These are phyloP conservation scores for Rhodeus uyekii DNA, from an alignment of 2,797 vertebrate species.

Conservation along the genomic window DNA sequence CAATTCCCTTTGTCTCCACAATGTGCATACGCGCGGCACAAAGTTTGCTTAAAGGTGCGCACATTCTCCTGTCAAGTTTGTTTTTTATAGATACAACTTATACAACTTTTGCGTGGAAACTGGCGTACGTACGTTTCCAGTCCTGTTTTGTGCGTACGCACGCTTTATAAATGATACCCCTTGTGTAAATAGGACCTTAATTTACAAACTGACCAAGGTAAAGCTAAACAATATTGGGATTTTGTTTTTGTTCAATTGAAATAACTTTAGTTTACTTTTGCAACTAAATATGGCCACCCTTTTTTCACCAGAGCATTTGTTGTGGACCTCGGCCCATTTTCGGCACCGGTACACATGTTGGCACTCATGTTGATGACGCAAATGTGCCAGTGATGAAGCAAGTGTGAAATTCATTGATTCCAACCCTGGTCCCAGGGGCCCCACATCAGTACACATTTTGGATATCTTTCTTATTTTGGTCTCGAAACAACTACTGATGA, in stretches of 20 bases:
- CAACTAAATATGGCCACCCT: neutral
- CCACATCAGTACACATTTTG: neutral
- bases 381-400: neutral
- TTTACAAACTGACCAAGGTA: neutral
- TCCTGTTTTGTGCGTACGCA: too few relatives aligned
- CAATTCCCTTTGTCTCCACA: too few relatives aligned
- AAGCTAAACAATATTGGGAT: neutral
- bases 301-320: neutral
- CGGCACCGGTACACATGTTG: neutral
- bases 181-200: too few relatives aligned
- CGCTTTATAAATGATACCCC: too few relatives aligned
- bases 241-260: neutral
- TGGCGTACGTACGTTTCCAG: too few relatives aligned
- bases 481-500: neutral
- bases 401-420: neutral
- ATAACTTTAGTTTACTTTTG: neutral
- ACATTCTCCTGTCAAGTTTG: too few relatives aligned
- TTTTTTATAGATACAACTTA: too few relatives aligned
- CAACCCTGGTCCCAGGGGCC: neutral
- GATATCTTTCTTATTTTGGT: neutral
- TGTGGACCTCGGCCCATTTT: neutral
- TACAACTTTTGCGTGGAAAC: too few relatives aligned
- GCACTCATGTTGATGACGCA: neutral
- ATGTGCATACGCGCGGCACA: too few relatives aligned
- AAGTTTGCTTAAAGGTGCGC: too few relatives aligned